These are phyloP conservation scores for Parotocinclus haroldoi DNA, from an alignment of 2,797 vertebrate genomes.

Conservation along the genomic window DNA sequence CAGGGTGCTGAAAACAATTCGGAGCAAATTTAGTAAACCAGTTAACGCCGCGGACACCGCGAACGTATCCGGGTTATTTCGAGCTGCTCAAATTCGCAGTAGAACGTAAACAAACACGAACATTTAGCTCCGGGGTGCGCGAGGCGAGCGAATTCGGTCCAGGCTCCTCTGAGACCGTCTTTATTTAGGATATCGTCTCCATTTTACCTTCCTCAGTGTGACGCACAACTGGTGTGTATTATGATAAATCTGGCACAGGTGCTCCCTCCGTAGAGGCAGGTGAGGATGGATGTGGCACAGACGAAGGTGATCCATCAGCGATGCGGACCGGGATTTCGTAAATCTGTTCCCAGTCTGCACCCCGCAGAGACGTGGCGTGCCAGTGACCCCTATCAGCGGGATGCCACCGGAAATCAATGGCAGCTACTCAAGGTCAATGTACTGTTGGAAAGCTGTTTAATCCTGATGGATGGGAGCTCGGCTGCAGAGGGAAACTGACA, in stretches of 20 bases:
- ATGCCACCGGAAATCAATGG: constrained; percentile 96
- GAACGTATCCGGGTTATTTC: no score
- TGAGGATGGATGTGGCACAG: constrained; percentile 88
- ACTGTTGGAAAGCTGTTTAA: constrained; percentile 98
- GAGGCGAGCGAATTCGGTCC: no score
- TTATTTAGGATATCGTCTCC: constrained; percentile 51
- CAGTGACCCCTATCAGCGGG: constrained; percentile 89
- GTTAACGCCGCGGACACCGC: no score
- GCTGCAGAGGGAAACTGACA: constrained; percentile 75
- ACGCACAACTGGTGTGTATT: constrained; percentile 67
- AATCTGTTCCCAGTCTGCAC: constrained; percentile 92
- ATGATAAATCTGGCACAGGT: constrained; percentile 91
- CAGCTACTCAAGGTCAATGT: constrained; percentile 97
- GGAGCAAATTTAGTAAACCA: background rate
- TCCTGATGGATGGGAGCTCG: constrained; percentile 84
- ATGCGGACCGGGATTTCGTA: constrained; percentile 87
- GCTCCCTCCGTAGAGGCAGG: constrained; percentile 78
- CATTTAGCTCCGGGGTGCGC: no score
- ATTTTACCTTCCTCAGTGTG: constrained; percentile 47
- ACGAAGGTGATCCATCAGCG: constrained; percentile 85
- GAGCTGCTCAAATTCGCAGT: no score
- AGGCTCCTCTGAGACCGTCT: constrained; percentile 45
- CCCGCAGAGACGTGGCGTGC: constrained; percentile 79
- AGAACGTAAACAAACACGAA: no score
- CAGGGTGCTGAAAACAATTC: background rate